phyloP scores from a whole-genome alignment of 2,888 invertebrate species.

The Athrips mouffetella region DNA sequence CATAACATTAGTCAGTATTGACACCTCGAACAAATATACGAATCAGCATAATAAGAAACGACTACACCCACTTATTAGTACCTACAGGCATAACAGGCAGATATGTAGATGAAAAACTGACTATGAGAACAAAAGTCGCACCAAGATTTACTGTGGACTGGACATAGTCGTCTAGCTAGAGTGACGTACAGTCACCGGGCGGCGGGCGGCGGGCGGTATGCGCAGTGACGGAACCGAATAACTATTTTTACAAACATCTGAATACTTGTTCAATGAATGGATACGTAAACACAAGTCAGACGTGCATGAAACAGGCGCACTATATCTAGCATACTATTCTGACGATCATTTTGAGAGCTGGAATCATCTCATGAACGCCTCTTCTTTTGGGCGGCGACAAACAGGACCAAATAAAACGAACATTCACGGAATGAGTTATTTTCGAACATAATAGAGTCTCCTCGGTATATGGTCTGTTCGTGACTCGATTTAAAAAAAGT shows the following conservation, averaged over 20 bases:
- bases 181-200: background rate
- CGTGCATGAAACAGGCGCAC: background rate
- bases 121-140: no score
- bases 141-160: no score
- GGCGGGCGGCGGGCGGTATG: no score
- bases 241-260: conserved; percentile 3
- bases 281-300: background rate
- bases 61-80: background rate
- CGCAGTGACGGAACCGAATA: background rate
- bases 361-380: no score
- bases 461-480: no score
- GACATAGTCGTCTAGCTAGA: background rate
- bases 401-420: no score
- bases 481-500: no score
- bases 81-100: no score
- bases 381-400: no score
- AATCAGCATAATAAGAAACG: background rate
- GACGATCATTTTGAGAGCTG: background rate
- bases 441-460: no score
- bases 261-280: background rate
- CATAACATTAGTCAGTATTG: background rate
- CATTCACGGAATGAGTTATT: no score
- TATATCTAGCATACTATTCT: background rate
- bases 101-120: no score
- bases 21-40: background rate